phyloP scores from a whole-genome alignment of 2,113 vertebrate genomes.

The Bombycilla garrulus region DNA sequence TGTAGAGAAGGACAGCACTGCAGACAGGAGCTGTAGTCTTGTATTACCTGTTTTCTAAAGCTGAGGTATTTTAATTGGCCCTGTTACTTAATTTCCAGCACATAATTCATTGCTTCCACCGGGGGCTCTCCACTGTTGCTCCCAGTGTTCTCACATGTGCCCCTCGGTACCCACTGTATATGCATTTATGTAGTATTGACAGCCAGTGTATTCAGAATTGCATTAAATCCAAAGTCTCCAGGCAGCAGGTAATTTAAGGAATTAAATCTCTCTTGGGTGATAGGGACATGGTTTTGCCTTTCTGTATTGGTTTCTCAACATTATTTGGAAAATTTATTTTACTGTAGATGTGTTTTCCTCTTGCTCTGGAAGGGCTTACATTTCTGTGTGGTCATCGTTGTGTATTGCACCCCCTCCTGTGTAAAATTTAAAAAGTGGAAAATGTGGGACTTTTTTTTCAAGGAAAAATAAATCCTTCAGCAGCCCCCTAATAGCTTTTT shows the following conservation, averaged over 20 bases:
- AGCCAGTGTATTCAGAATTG: not conserved
- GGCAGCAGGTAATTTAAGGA: not conserved
- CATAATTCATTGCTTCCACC: not conserved
- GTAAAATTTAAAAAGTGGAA: not conserved
- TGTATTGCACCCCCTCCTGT: not conserved
- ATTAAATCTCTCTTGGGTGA: not conserved
- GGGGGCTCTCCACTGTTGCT: not conserved
- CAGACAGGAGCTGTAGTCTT: not conserved
- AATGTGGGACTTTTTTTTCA: not conserved
- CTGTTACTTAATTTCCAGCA: not conserved
- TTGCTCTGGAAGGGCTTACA: not conserved
- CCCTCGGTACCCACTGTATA: not conserved
- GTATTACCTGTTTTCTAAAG: not conserved
- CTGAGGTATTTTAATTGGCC: not conserved
- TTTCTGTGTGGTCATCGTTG: not conserved
- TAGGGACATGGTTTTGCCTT: not conserved
- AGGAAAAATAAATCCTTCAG: not conserved
- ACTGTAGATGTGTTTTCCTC: not conserved
- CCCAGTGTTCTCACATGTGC: rapidly evolving
- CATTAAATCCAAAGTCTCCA: not conserved
- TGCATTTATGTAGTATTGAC: not conserved
- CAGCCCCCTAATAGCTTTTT: not conserved
- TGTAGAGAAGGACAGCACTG: not conserved
- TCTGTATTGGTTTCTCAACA: not conserved
- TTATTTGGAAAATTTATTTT: not conserved